A percentile compares a stretch with the other conserved stretches of the same genome.
Conservation (phyloP, 2,113 vertebrate genomes). For the Silurus meridionalis region DNA sequence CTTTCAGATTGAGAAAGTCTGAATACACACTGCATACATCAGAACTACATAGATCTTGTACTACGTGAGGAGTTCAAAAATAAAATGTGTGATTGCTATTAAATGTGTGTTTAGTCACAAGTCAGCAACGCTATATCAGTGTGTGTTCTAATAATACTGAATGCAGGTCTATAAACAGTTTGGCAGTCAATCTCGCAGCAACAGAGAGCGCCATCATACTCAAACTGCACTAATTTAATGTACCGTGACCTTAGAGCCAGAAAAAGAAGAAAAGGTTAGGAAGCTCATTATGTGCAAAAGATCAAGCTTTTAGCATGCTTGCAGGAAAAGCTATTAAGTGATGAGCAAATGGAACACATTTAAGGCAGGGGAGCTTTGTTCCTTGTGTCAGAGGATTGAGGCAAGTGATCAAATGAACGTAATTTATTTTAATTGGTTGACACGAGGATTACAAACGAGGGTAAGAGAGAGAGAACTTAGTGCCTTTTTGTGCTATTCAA, state of each 20-base stretch:
- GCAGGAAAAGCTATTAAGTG: constrained; percentile 50
- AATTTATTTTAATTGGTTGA: constrained; percentile 44
- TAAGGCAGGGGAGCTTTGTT: constrained; percentile 46
- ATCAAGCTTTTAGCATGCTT: constrained; percentile 49
- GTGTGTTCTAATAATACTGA: background rate
- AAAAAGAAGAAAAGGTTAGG: constrained; percentile 52
- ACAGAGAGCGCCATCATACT: constrained; percentile 25
- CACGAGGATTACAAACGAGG: constrained; percentile 17
- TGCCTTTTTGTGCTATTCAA: constrained; percentile 25
- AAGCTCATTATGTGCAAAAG: constrained; percentile 55
- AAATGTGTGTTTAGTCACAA: background rate
- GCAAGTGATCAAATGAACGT: constrained; percentile 45
- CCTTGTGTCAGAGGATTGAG: constrained; percentile 36
- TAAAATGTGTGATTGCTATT: background rate
- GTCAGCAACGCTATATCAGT: background rate
- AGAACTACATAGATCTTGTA: background rate
- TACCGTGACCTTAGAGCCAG: constrained; percentile 43
- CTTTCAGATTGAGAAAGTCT: background rate
- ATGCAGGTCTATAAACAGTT: constrained; percentile 27
- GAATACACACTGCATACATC: background rate
- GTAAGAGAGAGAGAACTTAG: constrained; percentile 1
- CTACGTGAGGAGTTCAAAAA: background rate
- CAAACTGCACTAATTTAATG: constrained; percentile 50
- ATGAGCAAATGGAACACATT: constrained; percentile 55
- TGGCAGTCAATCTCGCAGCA: constrained; percentile 1